Conservation (phyloP, 2,888 invertebrate genomes). For the Drosophila nr. medialis region DNA sequence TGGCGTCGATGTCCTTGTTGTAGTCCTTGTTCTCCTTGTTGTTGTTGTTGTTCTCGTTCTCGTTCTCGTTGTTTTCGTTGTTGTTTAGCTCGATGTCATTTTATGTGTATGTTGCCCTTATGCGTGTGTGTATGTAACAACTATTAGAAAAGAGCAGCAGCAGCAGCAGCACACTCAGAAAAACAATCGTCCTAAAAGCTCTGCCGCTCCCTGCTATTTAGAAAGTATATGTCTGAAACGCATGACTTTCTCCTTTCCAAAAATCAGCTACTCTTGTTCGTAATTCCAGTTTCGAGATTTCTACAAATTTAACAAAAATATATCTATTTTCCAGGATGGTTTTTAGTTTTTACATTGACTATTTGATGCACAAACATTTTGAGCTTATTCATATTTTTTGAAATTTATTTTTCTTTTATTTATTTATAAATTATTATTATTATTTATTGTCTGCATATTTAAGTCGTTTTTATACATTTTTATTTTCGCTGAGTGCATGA, state of each 20-base stretch:
- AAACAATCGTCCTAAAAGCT: neutral
- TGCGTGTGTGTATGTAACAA: conserved; percentile 61
- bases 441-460: neutral
- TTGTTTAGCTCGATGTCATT: conserved; percentile 48
- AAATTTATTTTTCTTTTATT: neutral
- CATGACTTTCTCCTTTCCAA: neutral
- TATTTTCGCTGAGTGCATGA: conserved; percentile 18
- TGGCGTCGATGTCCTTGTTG: conserved; percentile 62
- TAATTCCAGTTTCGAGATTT: neutral
- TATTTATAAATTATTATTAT: neutral
- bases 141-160: conserved; percentile 71
- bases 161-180: conserved; percentile 8
- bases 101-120: conserved; percentile 39
- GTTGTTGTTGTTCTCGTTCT: conserved; percentile 11
- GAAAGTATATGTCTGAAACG: neutral
- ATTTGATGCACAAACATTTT: neutral
- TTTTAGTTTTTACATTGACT: neutral
- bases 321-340: neutral
- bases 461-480: neutral
- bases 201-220: neutral
- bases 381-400: neutral
- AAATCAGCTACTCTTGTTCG: neutral
- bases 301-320: neutral
- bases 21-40: conserved; percentile 33
- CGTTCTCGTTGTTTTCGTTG: conserved; percentile 1